A percentile compares a stretch with the other conserved stretches of the same genome.
These are phyloP conservation scores for Etheostoma perlongum DNA, from an alignment of 2,797 vertebrate genomes.

Conservation along the genomic window DNA sequence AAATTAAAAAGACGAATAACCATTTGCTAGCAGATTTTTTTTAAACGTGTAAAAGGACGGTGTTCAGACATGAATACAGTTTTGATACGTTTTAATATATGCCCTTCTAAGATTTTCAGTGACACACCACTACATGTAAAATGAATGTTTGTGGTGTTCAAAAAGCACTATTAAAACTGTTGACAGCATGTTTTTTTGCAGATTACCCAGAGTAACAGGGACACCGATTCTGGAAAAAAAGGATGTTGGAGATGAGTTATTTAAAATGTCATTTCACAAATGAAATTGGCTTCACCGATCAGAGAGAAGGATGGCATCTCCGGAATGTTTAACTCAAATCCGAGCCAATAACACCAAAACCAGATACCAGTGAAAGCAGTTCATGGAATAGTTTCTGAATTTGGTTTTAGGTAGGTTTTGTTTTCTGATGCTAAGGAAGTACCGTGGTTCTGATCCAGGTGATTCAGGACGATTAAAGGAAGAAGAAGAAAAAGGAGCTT, in stretches of 20 bases:
- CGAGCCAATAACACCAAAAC: background rate
- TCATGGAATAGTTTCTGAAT: background rate
- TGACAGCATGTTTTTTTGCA: background rate
- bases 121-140: background rate
- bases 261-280: too few relatives aligned
- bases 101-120: too few relatives aligned
- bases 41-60: too few relatives aligned
- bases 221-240: background rate
- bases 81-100: background rate
- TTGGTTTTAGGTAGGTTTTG: background rate
- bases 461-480: background rate
- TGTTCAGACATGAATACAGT: background rate
- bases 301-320: too few relatives aligned
- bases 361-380: background rate
- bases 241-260: background rate
- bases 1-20: too few relatives aligned
- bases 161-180: background rate
- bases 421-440: background rate
- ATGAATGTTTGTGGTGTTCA: background rate
- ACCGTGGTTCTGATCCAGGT: background rate
- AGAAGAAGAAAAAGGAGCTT: too few relatives aligned
- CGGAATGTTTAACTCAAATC: too few relatives aligned
- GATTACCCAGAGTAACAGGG: background rate
- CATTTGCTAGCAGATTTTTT: too few relatives aligned
- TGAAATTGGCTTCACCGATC: too few relatives aligned